Conservation (phyloP, 2,797 vertebrate species). For the Anableps anableps region DNA sequence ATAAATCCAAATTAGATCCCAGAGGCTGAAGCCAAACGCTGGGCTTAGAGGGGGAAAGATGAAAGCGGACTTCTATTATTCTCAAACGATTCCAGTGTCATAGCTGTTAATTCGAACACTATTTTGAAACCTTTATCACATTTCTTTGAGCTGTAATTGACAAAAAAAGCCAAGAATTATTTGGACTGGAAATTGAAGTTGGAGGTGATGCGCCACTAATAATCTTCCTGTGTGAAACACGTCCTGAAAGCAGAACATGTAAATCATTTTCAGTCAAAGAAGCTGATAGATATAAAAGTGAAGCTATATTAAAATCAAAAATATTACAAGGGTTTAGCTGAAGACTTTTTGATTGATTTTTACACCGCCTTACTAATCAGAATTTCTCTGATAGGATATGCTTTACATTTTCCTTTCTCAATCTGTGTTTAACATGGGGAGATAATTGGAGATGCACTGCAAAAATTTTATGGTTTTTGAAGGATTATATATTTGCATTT, state of each 20-base stretch:
- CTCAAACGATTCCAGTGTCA: background rate
- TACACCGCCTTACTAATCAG: background rate
- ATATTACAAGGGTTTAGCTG: background rate
- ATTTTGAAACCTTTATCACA: background rate
- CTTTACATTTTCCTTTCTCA: background rate
- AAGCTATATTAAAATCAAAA: background rate
- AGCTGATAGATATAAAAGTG: background rate
- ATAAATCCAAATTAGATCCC: background rate
- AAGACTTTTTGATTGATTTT: constrained; percentile 1
- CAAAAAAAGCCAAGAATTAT: background rate
- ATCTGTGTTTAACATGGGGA: background rate
- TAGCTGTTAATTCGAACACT: background rate
- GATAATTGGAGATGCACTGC: background rate
- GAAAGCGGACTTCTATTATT: background rate
- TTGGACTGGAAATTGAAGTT: background rate
- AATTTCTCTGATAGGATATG: background rate
- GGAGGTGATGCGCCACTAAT: background rate
- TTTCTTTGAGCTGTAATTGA: background rate
- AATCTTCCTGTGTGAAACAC: background rate
- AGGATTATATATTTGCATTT: background rate
- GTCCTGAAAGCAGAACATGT: background rate
- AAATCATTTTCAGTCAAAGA: background rate
- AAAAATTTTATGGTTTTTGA: too few relatives aligned
- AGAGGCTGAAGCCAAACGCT: background rate
- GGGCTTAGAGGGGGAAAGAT: background rate